A percentile compares a stretch with the other conserved stretches of the same genome.
These are phyloP conservation scores for Zaprionus camerounensis DNA, from an alignment of 1,140 invertebrate genomes.

Conservation along the genomic window DNA sequence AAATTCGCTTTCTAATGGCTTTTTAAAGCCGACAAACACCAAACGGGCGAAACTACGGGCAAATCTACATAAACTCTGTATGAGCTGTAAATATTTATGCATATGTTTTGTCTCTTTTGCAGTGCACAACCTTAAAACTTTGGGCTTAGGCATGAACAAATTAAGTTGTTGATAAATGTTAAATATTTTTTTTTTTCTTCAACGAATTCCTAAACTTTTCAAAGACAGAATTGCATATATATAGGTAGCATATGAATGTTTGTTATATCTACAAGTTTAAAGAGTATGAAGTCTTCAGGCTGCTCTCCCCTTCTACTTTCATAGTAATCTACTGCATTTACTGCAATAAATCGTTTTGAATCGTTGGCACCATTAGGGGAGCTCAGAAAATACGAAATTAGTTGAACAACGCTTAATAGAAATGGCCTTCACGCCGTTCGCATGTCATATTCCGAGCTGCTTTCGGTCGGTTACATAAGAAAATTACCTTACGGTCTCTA, in stretches of 20 bases:
- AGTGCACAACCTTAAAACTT: background rate
- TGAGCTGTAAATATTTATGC: conserved; percentile 42
- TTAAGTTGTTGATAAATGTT: no score
- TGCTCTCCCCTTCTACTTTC: background rate
- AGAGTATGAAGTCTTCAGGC: background rate
- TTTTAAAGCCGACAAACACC: conserved; percentile 29
- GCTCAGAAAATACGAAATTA: conserved; percentile 50
- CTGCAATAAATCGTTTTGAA: conserved; percentile 55
- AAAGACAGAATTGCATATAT: no score
- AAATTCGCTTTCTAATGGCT: conserved; percentile 70
- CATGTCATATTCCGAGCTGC: conserved; percentile 11
- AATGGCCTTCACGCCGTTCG: conserved; percentile 63
- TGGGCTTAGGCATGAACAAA: background rate
- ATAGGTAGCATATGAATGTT: no score
- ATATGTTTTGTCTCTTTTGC: background rate
- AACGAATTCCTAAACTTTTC: background rate
- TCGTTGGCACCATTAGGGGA: conserved; percentile 42
- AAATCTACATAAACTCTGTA: conserved; percentile 16
- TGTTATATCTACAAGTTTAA: background rate
- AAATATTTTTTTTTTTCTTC: no score
- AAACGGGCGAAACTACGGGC: conserved; percentile 9
- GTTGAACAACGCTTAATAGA: conserved; percentile 57
- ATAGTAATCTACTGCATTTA: conserved; percentile 24
- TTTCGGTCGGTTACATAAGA: conserved; percentile 51
- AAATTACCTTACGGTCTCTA: conserved; percentile 1